phyloP scores from a whole-genome alignment of 2,888 invertebrate genomes.

The Spialia ferax region DNA sequence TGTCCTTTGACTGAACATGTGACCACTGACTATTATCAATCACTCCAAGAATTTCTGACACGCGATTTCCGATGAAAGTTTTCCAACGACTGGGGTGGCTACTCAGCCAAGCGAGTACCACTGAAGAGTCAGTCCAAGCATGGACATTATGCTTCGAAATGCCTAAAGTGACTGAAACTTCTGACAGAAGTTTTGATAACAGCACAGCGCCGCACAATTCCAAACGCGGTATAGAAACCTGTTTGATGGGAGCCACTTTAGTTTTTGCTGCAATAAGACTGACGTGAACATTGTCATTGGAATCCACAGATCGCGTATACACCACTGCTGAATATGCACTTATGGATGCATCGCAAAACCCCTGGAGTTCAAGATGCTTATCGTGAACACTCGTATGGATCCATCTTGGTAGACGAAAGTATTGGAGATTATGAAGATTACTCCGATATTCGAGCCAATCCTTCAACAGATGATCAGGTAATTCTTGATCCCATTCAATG shows the following conservation, averaged over 20 bases:
- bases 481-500: slow-evolving; percentile 47
- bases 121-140: slow-evolving; percentile 45
- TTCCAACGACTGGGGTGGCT: slow-evolving; percentile 46
- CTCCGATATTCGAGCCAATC: slow-evolving; percentile 24
- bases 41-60: slow-evolving; percentile 45
- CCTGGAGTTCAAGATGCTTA: slow-evolving; percentile 27
- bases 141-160: slow-evolving; percentile 31
- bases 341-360: slow-evolving; percentile 40
- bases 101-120: slow-evolving; percentile 21
- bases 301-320: slow-evolving; percentile 28
- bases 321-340: slow-evolving; percentile 39
- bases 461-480: slow-evolving; percentile 24
- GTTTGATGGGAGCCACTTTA: slow-evolving; percentile 41
- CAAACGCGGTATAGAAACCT: slow-evolving; percentile 41
- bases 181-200: slow-evolving; percentile 36
- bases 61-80: slow-evolving; percentile 50
- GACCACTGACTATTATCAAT: slow-evolving; percentile 45
- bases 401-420: slow-evolving; percentile 16
- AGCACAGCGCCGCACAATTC: slow-evolving; percentile 48
- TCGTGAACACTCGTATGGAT: neutral
- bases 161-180: slow-evolving; percentile 31
- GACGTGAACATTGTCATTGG: slow-evolving; percentile 26
- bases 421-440: slow-evolving; percentile 41
- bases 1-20: slow-evolving; percentile 45
- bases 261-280: slow-evolving; percentile 36